These are phyloP conservation scores for Geotrypetes seraphini DNA, from an alignment of 2,797 vertebrate genomes.

Conservation along the genomic window DNA sequence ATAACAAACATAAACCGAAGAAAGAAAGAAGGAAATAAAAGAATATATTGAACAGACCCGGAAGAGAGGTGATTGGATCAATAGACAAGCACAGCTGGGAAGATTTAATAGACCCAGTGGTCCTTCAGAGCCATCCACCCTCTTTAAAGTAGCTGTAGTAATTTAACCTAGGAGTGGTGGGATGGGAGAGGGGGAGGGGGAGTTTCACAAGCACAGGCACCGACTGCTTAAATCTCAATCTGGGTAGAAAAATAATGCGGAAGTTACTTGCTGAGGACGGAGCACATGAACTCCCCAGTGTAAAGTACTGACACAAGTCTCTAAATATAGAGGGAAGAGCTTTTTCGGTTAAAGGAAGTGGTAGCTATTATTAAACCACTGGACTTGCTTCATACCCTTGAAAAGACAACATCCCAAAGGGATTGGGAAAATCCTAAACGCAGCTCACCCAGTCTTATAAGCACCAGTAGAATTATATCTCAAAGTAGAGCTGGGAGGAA, in stretches of 20 bases:
- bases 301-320: not conserved
- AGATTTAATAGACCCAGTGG: too few species aligned
- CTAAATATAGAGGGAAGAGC: not conserved
- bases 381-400: not conserved
- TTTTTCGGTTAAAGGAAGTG: not conserved
- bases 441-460: not conserved
- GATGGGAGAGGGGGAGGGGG: too few species aligned
- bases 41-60: fast-evolving
- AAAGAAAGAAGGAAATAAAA: too few species aligned
- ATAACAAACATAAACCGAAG: too few species aligned
- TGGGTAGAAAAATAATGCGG: too few species aligned
- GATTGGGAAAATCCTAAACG: not conserved
- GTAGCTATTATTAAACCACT: not conserved
- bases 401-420: not conserved
- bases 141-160: too few species aligned
- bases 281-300: not conserved
- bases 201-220: not conserved
- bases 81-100: too few species aligned
- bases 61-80: too few species aligned
- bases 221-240: fast-evolving
- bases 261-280: fast-evolving
- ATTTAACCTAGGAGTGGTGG: too few species aligned
- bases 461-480: too few species aligned
- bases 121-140: too few species aligned
- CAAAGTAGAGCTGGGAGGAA: too few species aligned